Evolutionary conservation across 1,140 invertebrate genomes (phyloP).

Genomic region (Trachymyrmex cornetzi): DNA sequence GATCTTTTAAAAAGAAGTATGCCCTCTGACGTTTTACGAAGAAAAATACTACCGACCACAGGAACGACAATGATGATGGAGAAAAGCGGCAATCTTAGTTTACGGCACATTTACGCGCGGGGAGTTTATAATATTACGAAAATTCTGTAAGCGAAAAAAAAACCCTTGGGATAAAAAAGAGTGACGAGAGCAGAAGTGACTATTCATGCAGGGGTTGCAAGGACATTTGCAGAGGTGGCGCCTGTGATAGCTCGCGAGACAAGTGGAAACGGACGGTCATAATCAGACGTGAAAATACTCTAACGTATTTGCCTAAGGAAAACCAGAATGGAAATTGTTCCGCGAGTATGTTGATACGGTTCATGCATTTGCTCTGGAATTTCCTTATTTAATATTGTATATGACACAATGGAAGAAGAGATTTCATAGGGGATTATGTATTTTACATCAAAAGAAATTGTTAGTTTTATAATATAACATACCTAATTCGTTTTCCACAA

Average conservation of each 20-base stretch:
- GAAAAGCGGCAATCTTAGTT: conserved; percentile 58
- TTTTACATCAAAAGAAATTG: conserved; percentile 1
- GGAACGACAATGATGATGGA: conserved; percentile 7
- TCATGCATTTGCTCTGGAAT: neutral
- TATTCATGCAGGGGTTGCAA: conserved; percentile 25
- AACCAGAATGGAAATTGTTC: conserved; percentile 25
- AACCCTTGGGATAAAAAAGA: conserved; percentile 22
- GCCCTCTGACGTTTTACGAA: conserved; percentile 43
- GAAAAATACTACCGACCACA: conserved; percentile 37
- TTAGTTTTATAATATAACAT: neutral
- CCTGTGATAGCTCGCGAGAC: neutral
- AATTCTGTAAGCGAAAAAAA: conserved; percentile 15
- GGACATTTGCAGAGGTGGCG: conserved; percentile 22
- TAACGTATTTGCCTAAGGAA: conserved; percentile 8
- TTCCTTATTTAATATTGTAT: conserved; percentile 34
- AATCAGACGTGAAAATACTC: conserved; percentile 43
- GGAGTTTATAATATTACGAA: conserved; percentile 67
- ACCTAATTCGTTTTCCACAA: neutral
- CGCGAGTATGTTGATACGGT: neutral
- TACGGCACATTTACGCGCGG: conserved; percentile 53
- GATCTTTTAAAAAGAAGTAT: neutral
- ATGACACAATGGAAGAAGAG: neutral
- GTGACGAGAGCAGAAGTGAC: conserved; percentile 29
- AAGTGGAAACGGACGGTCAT: conserved; percentile 51
- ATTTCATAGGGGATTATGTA: neutral